phyloP scores from a whole-genome alignment of 2,888 invertebrate genomes.

The Acronicta leporina region DNA sequence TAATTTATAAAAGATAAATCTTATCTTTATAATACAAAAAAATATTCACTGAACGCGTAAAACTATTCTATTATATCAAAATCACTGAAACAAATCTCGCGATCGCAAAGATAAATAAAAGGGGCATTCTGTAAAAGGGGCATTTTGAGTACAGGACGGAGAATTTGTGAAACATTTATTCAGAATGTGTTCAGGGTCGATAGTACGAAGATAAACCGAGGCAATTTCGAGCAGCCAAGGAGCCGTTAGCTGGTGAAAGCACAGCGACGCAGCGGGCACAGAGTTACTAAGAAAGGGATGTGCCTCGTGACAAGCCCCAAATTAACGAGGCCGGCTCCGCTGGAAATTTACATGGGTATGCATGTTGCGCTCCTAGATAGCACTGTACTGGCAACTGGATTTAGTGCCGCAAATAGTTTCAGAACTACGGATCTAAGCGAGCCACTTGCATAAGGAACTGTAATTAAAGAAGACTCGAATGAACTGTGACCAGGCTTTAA shows the following conservation, averaged over 20 bases:
- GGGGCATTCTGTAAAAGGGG: constrained; percentile 41
- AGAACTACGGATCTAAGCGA: constrained; percentile 68
- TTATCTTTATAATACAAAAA: constrained; percentile 25
- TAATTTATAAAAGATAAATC: constrained; percentile 1
- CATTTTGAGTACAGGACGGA: constrained; percentile 46
- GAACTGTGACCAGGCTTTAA: constrained; percentile 67
- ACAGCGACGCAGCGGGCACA: constrained; percentile 60
- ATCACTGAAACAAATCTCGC: constrained; percentile 42
- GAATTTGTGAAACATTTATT: constrained; percentile 61
- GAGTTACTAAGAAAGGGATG: constrained; percentile 85
- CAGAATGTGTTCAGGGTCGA: constrained; percentile 65
- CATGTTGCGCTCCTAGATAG: constrained; percentile 81
- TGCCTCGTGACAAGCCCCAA: constrained; percentile 82
- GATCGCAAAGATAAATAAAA: constrained; percentile 55
- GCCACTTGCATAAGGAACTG: constrained; percentile 71
- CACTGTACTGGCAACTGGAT: constrained; percentile 76
- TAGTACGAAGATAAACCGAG: constrained; percentile 73
- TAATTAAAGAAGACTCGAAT: constrained; percentile 81
- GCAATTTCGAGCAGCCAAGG: constrained; percentile 70
- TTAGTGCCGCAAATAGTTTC: constrained; percentile 84
- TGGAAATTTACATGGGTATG: constrained; percentile 86
- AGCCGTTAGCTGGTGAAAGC: constrained; percentile 68
- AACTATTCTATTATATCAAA: constrained; percentile 30
- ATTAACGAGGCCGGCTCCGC: constrained; percentile 81
- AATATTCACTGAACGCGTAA: constrained; percentile 35